Evolutionary conservation across 2,113 vertebrate genomes (phyloP).

Genomic region (Mormoops blainvillei): DNA sequence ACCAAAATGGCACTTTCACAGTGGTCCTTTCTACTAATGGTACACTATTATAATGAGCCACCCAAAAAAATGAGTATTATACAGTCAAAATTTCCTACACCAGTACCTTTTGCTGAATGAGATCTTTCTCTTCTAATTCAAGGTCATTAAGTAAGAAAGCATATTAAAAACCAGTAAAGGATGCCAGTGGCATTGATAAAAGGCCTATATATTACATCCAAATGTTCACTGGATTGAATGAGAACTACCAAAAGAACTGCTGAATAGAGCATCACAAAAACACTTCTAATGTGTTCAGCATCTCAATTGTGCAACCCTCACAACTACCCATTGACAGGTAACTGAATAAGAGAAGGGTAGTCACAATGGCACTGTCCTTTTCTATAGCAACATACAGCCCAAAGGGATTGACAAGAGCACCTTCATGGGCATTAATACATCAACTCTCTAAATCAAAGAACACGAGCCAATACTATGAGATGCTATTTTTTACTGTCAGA

Average conservation of each 20-base stretch:
- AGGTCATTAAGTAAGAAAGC: background rate
- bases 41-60: background rate
- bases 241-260: background rate
- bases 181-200: background rate
- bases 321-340: background rate
- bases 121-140: background rate
- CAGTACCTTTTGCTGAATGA: background rate
- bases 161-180: background rate
- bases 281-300: background rate
- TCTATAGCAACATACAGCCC: background rate
- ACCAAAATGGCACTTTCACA: background rate
- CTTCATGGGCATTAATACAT: background rate
- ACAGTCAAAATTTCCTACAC: background rate
- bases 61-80: background rate
- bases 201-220: background rate
- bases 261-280: background rate
- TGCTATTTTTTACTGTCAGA: background rate
- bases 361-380: background rate
- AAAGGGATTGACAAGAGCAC: background rate
- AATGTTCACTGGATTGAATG: background rate
- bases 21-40: background rate
- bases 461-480: background rate
- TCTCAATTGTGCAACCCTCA: background rate
- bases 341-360: background rate
- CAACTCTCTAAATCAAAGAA: background rate